Evolutionary conservation across 1,140 invertebrate genomes (phyloP), one percentile per base, ranked within the genome.

Genomic region (Drosophila hydei): DNA sequence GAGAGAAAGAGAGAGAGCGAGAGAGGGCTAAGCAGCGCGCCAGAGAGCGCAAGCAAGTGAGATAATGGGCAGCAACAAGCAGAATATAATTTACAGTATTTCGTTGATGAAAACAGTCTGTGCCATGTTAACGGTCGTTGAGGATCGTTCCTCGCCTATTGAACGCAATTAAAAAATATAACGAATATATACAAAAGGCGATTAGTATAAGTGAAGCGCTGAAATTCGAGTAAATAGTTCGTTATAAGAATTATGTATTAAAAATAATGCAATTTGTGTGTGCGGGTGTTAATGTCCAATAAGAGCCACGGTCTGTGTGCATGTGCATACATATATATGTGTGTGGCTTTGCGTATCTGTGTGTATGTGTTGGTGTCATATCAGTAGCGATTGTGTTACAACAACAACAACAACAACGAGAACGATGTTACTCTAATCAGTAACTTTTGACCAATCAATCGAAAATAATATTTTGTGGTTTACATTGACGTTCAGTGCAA

Each of bases 211-310:
- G 50, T 48, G 45, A 56, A 61, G 11, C 18, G 55, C 14, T 65
- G 21, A 45, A 45, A 59, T 30, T 58, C 21, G 30, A 67, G 62
- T 58, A 65, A 72, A 43, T 59, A 50, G 48, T 16, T 52, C 25
- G 63, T 54, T 36, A 51, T 55, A 48, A 11, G 36, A 77, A 68
- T 56, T 59, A 48, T 60, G 48, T 51, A 30, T 51, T 18, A 42
- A 18, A 55, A 73, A 77, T 81, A 73, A 83, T 81, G 71, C 74
- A 78, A 65, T 83, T 74, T 27, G 38, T 67, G 19, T 52, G 68
- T 59, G 61, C 65, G 77, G 56, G 33, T 38, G 30, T 38, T 6
- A 38, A 21, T 19, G 16, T 21, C 45, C 12, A 45, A 21, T 21
- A 21, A 72, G 71, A 33, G 42, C 62, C 45, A 33, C 30, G 30